Percentiles rank a stretch among this genome's conserved stretches.
These are phyloP conservation scores for Melieria crassipennis DNA, from an alignment of 2,888 invertebrate genomes.

Conservation along the genomic window DNA sequence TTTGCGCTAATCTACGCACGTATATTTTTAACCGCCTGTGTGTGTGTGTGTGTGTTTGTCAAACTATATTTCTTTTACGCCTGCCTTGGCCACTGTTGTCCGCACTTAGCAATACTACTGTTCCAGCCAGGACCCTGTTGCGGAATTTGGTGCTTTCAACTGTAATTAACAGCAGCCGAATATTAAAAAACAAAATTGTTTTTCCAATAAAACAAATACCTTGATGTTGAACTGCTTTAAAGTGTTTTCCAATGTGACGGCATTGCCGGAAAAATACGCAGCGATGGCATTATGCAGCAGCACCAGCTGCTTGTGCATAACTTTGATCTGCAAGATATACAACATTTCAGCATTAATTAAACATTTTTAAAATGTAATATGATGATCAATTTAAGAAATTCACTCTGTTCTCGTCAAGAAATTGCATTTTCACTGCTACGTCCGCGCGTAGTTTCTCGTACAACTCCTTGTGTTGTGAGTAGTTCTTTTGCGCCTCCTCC, in stretches of 20 bases:
- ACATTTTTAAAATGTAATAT: neutral
- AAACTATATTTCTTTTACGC: neutral
- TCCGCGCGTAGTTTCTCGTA: slow-evolving; percentile 94
- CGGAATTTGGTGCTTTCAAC: slow-evolving; percentile 78
- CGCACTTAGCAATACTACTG: slow-evolving; percentile 67
- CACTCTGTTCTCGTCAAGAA: slow-evolving; percentile 97
- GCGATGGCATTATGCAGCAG: slow-evolving; percentile 96
- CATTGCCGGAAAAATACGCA: slow-evolving; percentile 97
- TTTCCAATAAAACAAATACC: slow-evolving; percentile 66
- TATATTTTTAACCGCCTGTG: neutral
- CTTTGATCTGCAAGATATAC: slow-evolving; percentile 81
- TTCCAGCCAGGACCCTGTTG: slow-evolving; percentile 84
- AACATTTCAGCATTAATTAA: neutral
- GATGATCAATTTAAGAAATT: slow-evolving; percentile 44
- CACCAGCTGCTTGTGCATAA: slow-evolving; percentile 97
- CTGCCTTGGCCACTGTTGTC: neutral
- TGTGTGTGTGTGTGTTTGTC: slow-evolving; percentile 6
- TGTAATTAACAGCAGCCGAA: slow-evolving; percentile 39
- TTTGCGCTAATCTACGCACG: neutral
- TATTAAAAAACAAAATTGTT: slow-evolving; percentile 2
- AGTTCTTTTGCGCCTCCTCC: slow-evolving; percentile 84
- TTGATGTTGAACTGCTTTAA: slow-evolving; percentile 95
- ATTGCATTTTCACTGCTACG: slow-evolving; percentile 93
- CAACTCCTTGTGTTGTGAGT: slow-evolving; percentile 84
- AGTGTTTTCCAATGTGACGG: slow-evolving; percentile 90